These are phyloP conservation scores for Lepas anatifera DNA, from an alignment of 2,888 invertebrate species.

Conservation along the genomic window DNA sequence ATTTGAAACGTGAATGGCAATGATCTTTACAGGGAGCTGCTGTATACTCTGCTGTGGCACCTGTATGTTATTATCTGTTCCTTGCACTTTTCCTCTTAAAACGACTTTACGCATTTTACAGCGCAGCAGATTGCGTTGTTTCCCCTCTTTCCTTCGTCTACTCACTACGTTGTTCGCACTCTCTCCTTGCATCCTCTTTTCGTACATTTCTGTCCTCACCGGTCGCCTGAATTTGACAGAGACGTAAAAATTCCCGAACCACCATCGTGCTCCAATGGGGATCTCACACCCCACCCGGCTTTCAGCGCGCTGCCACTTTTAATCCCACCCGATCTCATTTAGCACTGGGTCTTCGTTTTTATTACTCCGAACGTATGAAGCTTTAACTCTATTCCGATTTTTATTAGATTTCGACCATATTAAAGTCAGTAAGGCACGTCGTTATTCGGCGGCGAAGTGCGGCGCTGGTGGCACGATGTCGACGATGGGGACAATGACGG, in stretches of 20 bases:
- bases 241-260: constrained; percentile 8
- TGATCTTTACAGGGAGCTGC: too few species aligned
- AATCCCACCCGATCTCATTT: constrained; percentile 7
- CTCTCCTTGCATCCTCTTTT: too few species aligned
- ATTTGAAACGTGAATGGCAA: too few species aligned
- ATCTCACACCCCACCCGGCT: constrained; percentile 7
- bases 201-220: too few species aligned
- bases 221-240: background rate
- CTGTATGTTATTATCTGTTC: too few species aligned
- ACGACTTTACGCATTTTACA: too few species aligned
- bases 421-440: constrained; percentile 9
- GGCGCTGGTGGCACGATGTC: too few species aligned
- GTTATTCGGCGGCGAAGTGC: background rate
- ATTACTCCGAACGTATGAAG: constrained; percentile 11
- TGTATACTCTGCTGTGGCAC: too few species aligned
- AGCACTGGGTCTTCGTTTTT: constrained; percentile 11
- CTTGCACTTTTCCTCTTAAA: too few species aligned
- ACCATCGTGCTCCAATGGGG: background rate
- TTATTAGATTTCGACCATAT: constrained; percentile 9
- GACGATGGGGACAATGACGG: background rate
- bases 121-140: too few species aligned
- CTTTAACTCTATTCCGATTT: constrained; percentile 12
- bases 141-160: too few species aligned
- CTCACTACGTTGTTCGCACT: too few species aligned
- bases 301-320: constrained; percentile 9